These are phyloP conservation scores for Thaumetopoea pityocampa DNA, from an alignment of 1,140 invertebrate species.

Conservation along the genomic window DNA sequence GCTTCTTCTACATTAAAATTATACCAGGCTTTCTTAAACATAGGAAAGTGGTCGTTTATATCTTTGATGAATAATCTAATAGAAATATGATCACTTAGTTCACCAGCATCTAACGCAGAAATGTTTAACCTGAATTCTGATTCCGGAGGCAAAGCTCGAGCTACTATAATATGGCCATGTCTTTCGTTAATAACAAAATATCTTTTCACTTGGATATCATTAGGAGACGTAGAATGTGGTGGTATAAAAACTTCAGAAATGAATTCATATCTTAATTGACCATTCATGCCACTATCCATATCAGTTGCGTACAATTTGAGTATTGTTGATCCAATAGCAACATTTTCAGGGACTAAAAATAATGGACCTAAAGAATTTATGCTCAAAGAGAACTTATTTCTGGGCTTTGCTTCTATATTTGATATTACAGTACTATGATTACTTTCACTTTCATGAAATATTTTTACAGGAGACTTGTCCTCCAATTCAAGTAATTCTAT, in stretches of 20 bases:
- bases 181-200: constrained; percentile 85
- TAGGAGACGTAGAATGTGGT: constrained; percentile 53
- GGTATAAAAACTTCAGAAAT: constrained; percentile 80
- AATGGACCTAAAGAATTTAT: constrained; percentile 72
- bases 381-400: constrained; percentile 73
- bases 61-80: constrained; percentile 84
- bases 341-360: constrained; percentile 86
- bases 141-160: constrained; percentile 84
- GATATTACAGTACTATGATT: constrained; percentile 40
- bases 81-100: constrained; percentile 81
- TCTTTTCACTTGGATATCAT: constrained; percentile 73
- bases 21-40: constrained; percentile 89
- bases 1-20: constrained; percentile 90
- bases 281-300: constrained; percentile 85
- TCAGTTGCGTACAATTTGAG: constrained; percentile 89
- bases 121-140: constrained; percentile 87
- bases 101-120: constrained; percentile 85
- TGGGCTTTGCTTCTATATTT: constrained; percentile 59
- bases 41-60: constrained; percentile 90
- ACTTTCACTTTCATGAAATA: constrained; percentile 64
- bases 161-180: constrained; percentile 85
- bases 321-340: constrained; percentile 83
- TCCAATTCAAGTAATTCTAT: constrained; percentile 80
- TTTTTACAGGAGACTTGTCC: constrained; percentile 62
- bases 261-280: constrained; percentile 86